Conservation (phyloP, 2,888 invertebrate genomes). For the Cryptus armator region DNA sequence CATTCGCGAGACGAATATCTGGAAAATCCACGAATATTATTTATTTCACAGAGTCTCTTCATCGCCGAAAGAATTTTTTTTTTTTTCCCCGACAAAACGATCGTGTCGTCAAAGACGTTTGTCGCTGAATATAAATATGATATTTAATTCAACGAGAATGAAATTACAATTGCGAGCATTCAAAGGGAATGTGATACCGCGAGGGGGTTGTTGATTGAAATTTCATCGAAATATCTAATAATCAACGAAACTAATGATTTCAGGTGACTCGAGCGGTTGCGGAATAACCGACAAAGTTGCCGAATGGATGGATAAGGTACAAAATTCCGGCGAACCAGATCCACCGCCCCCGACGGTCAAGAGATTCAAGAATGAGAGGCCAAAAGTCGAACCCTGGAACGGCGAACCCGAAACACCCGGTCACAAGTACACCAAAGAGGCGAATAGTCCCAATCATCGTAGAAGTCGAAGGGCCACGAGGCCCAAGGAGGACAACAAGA, state of each 20-base stretch:
- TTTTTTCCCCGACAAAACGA: background rate
- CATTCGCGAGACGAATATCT: background rate
- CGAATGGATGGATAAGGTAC: slow-evolving; percentile 97
- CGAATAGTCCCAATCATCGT: slow-evolving; percentile 87
- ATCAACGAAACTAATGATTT: slow-evolving; percentile 12
- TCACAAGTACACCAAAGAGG: slow-evolving; percentile 92
- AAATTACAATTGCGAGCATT: no score
- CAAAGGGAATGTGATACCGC: no score
- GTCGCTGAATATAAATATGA: no score
- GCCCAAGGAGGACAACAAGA: slow-evolving; percentile 90
- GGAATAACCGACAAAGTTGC: slow-evolving; percentile 95
- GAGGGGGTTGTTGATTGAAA: background rate
- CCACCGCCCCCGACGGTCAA: slow-evolving; percentile 56
- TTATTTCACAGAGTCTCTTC: background rate
- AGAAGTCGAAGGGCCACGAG: slow-evolving; percentile 87
- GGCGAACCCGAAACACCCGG: slow-evolving; percentile 86
- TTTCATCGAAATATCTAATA: background rate
- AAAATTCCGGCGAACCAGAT: slow-evolving; percentile 88
- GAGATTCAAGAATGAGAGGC: slow-evolving; percentile 64
- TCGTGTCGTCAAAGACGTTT: background rate
- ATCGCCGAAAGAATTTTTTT: background rate
- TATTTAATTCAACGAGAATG: background rate
- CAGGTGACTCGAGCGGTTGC: slow-evolving; percentile 94
- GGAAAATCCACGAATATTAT: background rate
- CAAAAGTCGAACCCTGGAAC: slow-evolving; percentile 77